Base-by-base conservation (phyloP, 2,888 invertebrate genomes). In the Cheilosia pagana region DNA sequence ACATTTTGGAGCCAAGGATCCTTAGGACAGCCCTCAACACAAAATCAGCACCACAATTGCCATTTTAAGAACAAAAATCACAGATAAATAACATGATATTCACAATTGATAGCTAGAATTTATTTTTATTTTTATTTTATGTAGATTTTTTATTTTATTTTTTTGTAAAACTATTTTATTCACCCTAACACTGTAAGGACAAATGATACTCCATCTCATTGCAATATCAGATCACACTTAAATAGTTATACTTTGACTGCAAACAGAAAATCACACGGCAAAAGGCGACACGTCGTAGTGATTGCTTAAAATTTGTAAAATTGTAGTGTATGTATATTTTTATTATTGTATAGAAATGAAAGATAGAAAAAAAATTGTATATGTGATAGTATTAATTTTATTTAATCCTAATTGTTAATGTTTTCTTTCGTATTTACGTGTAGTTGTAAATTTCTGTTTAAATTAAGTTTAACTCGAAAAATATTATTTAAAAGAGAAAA, bases 31-130 rank as follows among this genome's bases (percentile, higher is more conserved):
- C 41, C 35, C 35, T 35, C 23, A 62, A 6, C 68, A 57, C 71
- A 28, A 76, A 41, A 59, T 35, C 65, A 60, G 60, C 59, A 79
- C 79, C 60, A 82, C 57, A 83, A 86, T 76, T 78, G 77, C 79
- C 82, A 79, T 87, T 81, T 85, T 45, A 86, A 85, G 12, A 62
- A 68, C 55, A 68, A 50, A 62, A 62, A 72, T 86, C 48, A 67
- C 72, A 74, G 79, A 75, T 65, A 70, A 67, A 6, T 19, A 45
- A 19, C 45, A 68, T 53, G 59, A 57, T 62, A 62, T 53, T 35
- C 76, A 62, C 76, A 62, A 89, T 87, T 88, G 67, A 88, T 89
- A 90, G 89, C 88, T 90, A 90, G 90, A 90, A 90, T 90, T 90
- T 89, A 88, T 88, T 88, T 68, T 71, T 63, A 10, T 7, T 45